These are phyloP conservation scores for Dromiciops gliroides DNA, from an alignment of 2,113 vertebrate species.

Conservation along the genomic window DNA sequence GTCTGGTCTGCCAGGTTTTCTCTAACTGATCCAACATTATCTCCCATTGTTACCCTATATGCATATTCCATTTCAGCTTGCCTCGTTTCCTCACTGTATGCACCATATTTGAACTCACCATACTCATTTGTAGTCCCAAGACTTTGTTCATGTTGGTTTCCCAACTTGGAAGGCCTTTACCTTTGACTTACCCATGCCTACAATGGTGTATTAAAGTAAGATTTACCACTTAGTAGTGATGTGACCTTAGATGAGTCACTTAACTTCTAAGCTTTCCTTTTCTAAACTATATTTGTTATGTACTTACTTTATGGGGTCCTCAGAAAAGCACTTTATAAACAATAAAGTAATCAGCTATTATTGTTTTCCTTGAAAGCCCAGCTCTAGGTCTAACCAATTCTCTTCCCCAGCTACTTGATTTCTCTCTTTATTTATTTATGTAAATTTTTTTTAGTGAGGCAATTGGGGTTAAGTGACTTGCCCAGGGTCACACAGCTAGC, in stretches of 20 bases:
- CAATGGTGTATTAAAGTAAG: not conserved
- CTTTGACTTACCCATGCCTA: not conserved
- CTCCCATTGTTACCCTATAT: not conserved
- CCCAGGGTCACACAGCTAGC: too few relatives aligned
- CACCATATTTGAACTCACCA: not conserved
- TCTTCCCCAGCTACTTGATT: too few relatives aligned
- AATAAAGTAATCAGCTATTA: too few relatives aligned
- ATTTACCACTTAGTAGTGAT: not conserved
- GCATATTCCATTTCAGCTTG: not conserved
- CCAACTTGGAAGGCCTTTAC: conserved; percentile 10
- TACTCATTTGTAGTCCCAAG: not conserved
- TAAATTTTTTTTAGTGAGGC: too few relatives aligned
- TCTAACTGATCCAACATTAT: conserved; percentile 34
- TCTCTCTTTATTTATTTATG: too few relatives aligned
- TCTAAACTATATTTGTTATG: too few relatives aligned
- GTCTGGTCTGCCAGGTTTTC: not conserved
- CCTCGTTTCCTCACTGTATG: conserved; percentile 19
- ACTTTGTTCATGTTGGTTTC: not conserved
- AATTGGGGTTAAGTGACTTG: too few relatives aligned
- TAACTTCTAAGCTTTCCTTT: not conserved
- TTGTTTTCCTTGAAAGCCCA: too few relatives aligned
- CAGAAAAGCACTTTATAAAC: not conserved
- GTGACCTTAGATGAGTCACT: not conserved
- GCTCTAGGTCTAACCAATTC: too few relatives aligned
- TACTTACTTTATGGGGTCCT: too few relatives aligned